Evolutionary conservation across 2,797 vertebrate species (phyloP).

Genomic region (Morus bassanus): DNA sequence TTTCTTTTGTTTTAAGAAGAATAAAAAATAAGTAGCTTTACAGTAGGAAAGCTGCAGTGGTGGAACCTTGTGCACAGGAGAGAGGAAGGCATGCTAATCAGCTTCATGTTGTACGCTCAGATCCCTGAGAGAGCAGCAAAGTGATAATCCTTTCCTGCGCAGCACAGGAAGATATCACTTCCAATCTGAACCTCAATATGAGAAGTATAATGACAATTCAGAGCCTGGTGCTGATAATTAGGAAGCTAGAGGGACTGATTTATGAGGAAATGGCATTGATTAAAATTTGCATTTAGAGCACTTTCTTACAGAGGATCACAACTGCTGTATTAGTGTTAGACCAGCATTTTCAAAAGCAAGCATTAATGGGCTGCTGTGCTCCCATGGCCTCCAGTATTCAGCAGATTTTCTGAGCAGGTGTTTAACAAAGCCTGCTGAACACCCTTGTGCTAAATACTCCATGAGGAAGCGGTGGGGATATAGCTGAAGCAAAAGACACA

Average conservation of each 20-base stretch:
- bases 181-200: background rate
- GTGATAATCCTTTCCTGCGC: background rate
- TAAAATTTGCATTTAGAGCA: slow-evolving; percentile 50
- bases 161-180: slow-evolving; percentile 16
- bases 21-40: background rate
- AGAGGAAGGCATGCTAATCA: background rate
- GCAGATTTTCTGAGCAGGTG: slow-evolving; percentile 47
- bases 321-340: background rate
- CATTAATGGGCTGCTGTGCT: background rate
- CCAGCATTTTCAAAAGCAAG: background rate
- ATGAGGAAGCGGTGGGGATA: background rate
- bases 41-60: background rate
- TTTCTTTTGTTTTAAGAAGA: background rate
- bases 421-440: slow-evolving; percentile 26
- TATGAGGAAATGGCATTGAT: slow-evolving; percentile 38
- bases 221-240: slow-evolving; percentile 5
- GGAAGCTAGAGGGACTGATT: slow-evolving; percentile 22
- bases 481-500: slow-evolving; percentile 1
- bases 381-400: background rate
- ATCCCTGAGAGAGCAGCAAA: background rate
- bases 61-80: background rate
- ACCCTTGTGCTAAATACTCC: background rate
- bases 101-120: background rate
- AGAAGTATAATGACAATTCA: background rate
- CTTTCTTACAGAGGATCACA: background rate